These are phyloP conservation scores for Stylophora pistillata DNA, from an alignment of 64 coral and sea anemone genomes.

Conservation along the genomic window DNA sequence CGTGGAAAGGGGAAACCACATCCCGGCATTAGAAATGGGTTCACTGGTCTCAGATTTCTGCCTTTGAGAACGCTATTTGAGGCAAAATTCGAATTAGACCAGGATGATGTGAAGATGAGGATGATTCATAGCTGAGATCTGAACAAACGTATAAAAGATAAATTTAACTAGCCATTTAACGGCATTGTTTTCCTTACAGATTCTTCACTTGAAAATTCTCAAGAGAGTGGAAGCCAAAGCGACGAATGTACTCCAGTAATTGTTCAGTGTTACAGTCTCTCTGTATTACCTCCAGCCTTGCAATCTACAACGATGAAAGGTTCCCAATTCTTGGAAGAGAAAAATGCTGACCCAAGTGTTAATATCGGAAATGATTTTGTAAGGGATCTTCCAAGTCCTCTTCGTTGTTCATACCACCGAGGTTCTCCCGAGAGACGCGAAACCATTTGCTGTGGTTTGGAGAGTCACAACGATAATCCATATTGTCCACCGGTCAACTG, in stretches of 20 bases:
- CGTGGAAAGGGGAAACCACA: too few relatives aligned
- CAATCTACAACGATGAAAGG: neutral
- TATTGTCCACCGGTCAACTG: neutral
- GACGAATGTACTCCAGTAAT: slow-evolving; percentile 36
- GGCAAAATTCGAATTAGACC: too few relatives aligned
- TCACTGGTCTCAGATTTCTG: too few relatives aligned
- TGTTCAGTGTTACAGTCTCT: slow-evolving; percentile 34
- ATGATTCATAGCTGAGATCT: too few relatives aligned
- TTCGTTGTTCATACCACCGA: neutral
- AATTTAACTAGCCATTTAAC: neutral
- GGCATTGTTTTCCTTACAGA: neutral
- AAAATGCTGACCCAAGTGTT: neutral
- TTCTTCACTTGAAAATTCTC: neutral
- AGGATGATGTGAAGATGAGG: too few relatives aligned
- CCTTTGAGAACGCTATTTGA: too few relatives aligned
- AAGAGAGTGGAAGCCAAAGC: neutral
- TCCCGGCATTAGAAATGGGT: too few relatives aligned
- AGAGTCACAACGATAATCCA: neutral
- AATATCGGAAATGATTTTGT: neutral
- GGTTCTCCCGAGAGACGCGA: neutral
- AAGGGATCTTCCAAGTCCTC: neutral
- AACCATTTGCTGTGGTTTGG: neutral
- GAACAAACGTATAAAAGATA: too few relatives aligned
- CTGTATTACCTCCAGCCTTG: neutral
- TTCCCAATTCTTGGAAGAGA: neutral